Percentiles rank a stretch among this genome's conserved stretches.
Evolutionary conservation across 2,797 vertebrate genomes (phyloP).

Genomic region (Peromyscus attwateri): DNA sequence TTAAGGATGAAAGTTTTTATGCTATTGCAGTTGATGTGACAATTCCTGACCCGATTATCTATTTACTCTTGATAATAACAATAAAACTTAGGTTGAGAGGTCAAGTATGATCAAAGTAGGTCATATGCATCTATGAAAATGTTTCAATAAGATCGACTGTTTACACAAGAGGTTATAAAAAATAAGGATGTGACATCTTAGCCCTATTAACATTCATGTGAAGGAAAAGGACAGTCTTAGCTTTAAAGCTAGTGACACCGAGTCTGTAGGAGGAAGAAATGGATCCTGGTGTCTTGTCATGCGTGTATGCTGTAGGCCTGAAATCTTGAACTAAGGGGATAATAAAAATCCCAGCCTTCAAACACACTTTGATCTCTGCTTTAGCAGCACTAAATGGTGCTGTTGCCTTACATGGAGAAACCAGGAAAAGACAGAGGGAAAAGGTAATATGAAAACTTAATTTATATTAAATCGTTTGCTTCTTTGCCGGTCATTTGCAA

Average conservation of each 20-base stretch:
- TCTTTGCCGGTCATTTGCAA: conserved; percentile 88
- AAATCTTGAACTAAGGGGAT: conserved; percentile 50
- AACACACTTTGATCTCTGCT: conserved; percentile 56
- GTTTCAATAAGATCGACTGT: neutral
- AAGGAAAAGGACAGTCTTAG: neutral
- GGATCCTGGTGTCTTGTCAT: neutral
- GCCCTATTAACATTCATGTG: neutral
- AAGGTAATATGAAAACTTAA: conserved; percentile 75
- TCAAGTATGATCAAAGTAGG: neutral
- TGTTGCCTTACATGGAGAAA: conserved; percentile 60
- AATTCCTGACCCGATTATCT: conserved; percentile 8
- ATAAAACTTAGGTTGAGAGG: neutral
- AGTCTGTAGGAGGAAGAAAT: conserved; percentile 15
- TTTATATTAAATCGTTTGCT: conserved; percentile 85
- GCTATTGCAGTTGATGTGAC: conserved; percentile 31
- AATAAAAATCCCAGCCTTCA: conserved; percentile 3
- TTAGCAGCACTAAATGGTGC: conserved; percentile 51
- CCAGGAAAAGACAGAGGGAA: conserved; percentile 55
- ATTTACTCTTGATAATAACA: conserved; percentile 15
- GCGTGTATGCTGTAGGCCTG: neutral
- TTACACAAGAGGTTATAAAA: neutral
- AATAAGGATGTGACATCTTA: neutral
- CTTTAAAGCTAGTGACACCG: neutral
- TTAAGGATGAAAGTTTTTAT: conserved; percentile 46
- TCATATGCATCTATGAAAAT: neutral